Conservation (phyloP, 2,888 invertebrate species). For the Drosophila rubida region DNA sequence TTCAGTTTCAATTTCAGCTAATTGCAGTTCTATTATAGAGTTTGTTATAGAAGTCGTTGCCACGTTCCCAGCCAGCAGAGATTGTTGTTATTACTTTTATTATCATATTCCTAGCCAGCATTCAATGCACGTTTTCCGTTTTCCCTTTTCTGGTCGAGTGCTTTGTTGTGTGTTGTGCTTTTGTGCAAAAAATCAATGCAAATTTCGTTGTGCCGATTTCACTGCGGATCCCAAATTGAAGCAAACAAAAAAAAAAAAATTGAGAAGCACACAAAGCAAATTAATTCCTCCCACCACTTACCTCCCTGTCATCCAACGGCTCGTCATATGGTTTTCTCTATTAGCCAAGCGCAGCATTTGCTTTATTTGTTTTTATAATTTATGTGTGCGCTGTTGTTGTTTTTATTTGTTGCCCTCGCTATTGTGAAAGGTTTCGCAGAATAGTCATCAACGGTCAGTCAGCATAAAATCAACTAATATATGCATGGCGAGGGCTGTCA, state of each 20-base stretch:
- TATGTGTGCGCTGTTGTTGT: constrained; percentile 20
- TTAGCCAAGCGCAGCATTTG: constrained; percentile 42
- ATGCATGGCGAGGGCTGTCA: constrained; percentile 23
- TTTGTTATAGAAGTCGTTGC: not conserved
- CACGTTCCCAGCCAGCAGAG: not conserved
- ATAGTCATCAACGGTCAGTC: constrained; percentile 35
- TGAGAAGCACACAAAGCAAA: constrained; percentile 12
- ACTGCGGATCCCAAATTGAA: constrained; percentile 30
- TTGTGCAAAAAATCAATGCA: constrained; percentile 51
- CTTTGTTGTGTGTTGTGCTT: constrained; percentile 3
- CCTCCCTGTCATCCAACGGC: not conserved
- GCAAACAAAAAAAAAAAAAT: constrained; percentile 2
- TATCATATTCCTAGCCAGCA: constrained; percentile 11
- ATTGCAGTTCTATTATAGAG: not conserved
- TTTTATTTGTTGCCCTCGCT: constrained; percentile 7
- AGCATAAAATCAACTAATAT: constrained; percentile 1
- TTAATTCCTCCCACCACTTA: constrained; percentile 1
- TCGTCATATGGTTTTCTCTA: constrained; percentile 47
- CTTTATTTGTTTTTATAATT: constrained; percentile 61
- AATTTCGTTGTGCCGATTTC: constrained; percentile 54
- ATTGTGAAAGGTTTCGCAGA: constrained; percentile 38
- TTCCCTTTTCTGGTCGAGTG: constrained; percentile 44
- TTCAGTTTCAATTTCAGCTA: constrained; percentile 13
- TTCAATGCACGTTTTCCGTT: constrained; percentile 49
- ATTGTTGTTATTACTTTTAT: not conserved